A percentile compares a stretch with the other conserved stretches of the same genome.
phyloP scores from a whole-genome alignment of 2,797 vertebrate genomes.

The Cheirogaleus major region DNA sequence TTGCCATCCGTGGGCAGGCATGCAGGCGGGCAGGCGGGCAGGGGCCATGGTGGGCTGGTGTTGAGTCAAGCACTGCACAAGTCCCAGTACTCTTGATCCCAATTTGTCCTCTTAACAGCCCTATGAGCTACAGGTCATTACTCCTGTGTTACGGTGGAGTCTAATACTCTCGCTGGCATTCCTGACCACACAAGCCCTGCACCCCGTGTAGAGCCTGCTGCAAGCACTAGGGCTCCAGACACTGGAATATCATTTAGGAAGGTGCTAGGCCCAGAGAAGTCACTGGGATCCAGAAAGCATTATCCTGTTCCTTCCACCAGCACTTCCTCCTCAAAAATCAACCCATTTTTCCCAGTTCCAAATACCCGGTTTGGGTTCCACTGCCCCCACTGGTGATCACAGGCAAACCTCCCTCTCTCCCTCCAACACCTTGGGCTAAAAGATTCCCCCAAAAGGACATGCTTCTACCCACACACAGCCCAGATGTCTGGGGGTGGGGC shows the following conservation, averaged over 20 bases:
- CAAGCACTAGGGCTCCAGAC: neutral
- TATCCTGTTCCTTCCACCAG: slow-evolving; percentile 49
- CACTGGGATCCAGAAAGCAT: slow-evolving; percentile 50
- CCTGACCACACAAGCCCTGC: slow-evolving; percentile 15
- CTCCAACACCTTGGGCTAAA: neutral
- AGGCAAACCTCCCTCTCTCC: neutral
- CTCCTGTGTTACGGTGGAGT: neutral
- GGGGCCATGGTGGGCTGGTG: neutral
- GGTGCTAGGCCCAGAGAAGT: neutral
- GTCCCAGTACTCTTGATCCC: neutral
- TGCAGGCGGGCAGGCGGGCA: neutral
- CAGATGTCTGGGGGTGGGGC: neutral
- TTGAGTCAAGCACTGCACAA: neutral
- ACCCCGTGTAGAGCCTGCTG: neutral
- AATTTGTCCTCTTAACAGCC: neutral
- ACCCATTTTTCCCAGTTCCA: neutral
- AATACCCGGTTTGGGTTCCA: neutral
- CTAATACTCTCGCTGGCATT: neutral
- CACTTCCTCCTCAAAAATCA: neutral
- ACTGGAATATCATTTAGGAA: slow-evolving; percentile 47
- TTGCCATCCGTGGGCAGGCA: neutral
- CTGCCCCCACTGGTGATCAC: neutral
- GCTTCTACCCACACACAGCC: neutral
- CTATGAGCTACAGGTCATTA: neutral
- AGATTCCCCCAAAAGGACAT: neutral